These are phyloP conservation scores for Lamellibrachia satsuma DNA, from an alignment of 2,888 invertebrate species.

Conservation along the genomic window DNA sequence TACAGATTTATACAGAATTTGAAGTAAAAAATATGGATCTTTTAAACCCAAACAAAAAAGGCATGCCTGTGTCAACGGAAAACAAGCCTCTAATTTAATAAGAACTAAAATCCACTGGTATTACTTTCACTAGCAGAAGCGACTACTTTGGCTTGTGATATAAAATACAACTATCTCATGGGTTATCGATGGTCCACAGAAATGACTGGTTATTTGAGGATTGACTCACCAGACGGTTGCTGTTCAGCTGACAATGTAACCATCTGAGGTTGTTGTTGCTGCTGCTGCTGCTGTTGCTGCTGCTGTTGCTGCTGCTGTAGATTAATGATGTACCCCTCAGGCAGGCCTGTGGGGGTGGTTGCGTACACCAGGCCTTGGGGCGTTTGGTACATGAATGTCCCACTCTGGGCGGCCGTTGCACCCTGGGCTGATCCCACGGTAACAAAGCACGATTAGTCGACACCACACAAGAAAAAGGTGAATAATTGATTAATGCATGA, in stretches of 20 bases:
- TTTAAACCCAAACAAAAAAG: background rate
- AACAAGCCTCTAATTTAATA: background rate
- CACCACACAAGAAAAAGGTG: background rate
- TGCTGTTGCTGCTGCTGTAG: constrained; percentile 39
- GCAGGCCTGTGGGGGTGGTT: constrained; percentile 58
- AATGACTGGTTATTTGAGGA: background rate
- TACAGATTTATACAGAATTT: too few species aligned
- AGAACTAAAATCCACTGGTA: background rate
- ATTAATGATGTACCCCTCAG: constrained; percentile 62
- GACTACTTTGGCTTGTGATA: background rate
- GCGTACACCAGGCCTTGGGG: constrained; percentile 66
- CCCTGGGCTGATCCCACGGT: background rate
- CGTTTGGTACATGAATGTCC: constrained; percentile 58
- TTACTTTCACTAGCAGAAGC: background rate
- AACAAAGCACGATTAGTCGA: background rate
- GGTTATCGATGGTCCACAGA: background rate
- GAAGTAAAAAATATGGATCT: too few species aligned
- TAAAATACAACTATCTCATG: background rate
- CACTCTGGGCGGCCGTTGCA: background rate
- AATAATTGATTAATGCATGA: background rate
- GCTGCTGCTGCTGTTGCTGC: constrained; percentile 27
- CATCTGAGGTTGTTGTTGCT: constrained; percentile 21
- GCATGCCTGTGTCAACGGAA: background rate
- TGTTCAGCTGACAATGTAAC: constrained; percentile 18
- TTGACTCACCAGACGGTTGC: background rate